Evolutionary conservation across 2,888 invertebrate genomes (phyloP), one percentile per base, ranked within the genome.

Genomic region (Drosophila barbarae): DNA sequence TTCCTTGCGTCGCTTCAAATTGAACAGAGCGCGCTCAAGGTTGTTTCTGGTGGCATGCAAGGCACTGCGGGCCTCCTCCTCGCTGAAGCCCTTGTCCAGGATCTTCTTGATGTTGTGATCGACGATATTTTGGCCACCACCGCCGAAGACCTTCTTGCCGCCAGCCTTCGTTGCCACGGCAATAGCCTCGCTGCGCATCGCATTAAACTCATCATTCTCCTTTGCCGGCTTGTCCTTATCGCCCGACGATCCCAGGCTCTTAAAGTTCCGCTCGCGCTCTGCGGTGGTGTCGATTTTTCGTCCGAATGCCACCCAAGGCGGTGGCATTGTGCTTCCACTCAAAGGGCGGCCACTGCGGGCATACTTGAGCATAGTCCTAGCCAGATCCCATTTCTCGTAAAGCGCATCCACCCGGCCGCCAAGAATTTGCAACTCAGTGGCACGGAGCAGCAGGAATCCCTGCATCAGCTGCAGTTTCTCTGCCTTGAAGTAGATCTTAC

Each of bases 301-400:
- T 0, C 97, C 97, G 90, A 98, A 97, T 35, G 96, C 94, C 77
- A 97, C 96, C 96, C 97, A 98, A 38, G 95, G 97, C 5, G 96
- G 96, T 2, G 97, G 96, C 1, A 95, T 95, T 69, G 95, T 95
- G 76, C 94, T 93, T 0, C 80, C 78, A 58, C 91, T 92, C 15
- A 83, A 63, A 3, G 85, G 82, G 7, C 87, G 77, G 1, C 86
- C 88, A 58, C 86, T 86, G 23, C 84, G 80, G 5, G 92, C 92
- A 84, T 93, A 93, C 84, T 93, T 93, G 5, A 92, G 91, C 77
- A 93, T 90, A 73, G 92, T 92, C 77, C 93, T 88, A 50, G 91
- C 93, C 49, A 95, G 87, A 87, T 96, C 95, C 97, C 98, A 98
- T 88, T 96, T 96, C 77, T 97, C 97, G 69, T 94, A 93, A 86